Evolutionary conservation across 2,797 vertebrate genomes (phyloP).

Genomic region (Paramormyrops hopkinsi): DNA sequence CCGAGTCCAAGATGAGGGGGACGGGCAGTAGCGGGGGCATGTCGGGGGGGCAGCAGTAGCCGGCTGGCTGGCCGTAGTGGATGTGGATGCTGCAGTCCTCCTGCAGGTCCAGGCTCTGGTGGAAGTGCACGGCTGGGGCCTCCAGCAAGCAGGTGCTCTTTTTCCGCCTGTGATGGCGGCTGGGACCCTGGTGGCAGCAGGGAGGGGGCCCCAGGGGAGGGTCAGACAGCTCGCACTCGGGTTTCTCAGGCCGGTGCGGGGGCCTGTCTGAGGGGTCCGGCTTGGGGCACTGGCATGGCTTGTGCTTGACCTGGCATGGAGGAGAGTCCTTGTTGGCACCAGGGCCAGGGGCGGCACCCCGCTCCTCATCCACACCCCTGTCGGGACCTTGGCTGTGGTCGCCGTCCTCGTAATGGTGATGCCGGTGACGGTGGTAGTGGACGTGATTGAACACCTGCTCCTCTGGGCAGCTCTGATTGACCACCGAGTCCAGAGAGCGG

Average conservation of each 20-base stretch:
- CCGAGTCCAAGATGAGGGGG: conserved; percentile 69
- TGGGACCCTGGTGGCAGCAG: conserved; percentile 63
- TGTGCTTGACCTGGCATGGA: conserved; percentile 46
- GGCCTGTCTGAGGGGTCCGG: conserved; percentile 50
- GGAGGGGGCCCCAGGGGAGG: conserved; percentile 37
- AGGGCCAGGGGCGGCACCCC: conserved; percentile 33
- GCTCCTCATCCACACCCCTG: conserved; percentile 63
- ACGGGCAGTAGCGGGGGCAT: conserved; percentile 68
- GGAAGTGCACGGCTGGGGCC: conserved; percentile 53
- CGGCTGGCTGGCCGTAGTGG: conserved; percentile 58
- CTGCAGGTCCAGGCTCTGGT: conserved; percentile 67
- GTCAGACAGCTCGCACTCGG: conserved; percentile 43
- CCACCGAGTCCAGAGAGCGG: conserved; percentile 75
- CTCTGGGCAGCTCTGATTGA: conserved; percentile 58
- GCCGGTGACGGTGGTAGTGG: conserved; percentile 88
- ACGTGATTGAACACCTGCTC: conserved; percentile 78
- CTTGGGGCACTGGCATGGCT: conserved; percentile 59
- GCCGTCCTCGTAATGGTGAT: conserved; percentile 80
- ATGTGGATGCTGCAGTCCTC: conserved; percentile 61
- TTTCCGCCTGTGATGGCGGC: conserved; percentile 45
- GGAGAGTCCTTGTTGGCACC: conserved; percentile 56
- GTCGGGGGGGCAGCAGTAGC: conserved; percentile 67
- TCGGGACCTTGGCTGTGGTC: conserved; percentile 53
- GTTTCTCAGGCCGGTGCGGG: conserved; percentile 47
- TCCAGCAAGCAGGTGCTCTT: conserved; percentile 64